phyloP scores from a whole-genome alignment of 2,888 invertebrate genomes.

The Ormyrus pomaceus region DNA sequence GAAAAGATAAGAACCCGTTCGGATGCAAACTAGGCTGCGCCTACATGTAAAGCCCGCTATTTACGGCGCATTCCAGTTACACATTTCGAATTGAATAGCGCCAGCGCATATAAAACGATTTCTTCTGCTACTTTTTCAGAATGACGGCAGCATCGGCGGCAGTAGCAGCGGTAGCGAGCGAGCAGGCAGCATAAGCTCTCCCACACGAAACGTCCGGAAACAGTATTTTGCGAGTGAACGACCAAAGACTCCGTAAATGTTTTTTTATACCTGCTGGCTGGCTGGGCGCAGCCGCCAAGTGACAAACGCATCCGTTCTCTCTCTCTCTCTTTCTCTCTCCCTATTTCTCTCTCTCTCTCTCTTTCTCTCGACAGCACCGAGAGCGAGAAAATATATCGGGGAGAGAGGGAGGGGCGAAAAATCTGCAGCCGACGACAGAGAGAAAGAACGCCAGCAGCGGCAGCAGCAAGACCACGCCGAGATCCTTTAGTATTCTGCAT shows the following conservation, averaged over 20 bases:
- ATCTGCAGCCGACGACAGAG: conserved; percentile 2
- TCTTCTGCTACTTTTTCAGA: conserved; percentile 44
- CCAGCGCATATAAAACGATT: not conserved
- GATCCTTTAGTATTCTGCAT: conserved; percentile 44
- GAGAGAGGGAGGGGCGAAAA: not conserved
- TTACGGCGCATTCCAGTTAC: too few species aligned
- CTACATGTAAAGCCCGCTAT: too few species aligned
- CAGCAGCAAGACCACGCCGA: not conserved
- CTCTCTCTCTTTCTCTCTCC: not conserved
- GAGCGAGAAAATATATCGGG: conserved; percentile 16
- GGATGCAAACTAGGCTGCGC: too few species aligned
- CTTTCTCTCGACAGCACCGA: not conserved
- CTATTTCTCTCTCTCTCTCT: conserved; percentile 2
- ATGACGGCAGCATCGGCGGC: conserved; percentile 10
- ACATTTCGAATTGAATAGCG: too few species aligned
- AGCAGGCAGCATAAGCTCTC: conserved; percentile 2
- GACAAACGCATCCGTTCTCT: conserved; percentile 37
- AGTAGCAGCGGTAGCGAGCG: too few species aligned
- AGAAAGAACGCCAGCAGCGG: conserved; percentile 13
- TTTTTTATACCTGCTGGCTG: conserved; percentile 27
- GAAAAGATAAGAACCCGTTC: too few species aligned
- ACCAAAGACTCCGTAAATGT: conserved; percentile 68
- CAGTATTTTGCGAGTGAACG: conserved; percentile 60
- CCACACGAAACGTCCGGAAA: conserved; percentile 40
- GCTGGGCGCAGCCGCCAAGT: not conserved